phyloP scores from a whole-genome alignment of 2,113 vertebrate genomes.

The Oreochromis aureus region DNA sequence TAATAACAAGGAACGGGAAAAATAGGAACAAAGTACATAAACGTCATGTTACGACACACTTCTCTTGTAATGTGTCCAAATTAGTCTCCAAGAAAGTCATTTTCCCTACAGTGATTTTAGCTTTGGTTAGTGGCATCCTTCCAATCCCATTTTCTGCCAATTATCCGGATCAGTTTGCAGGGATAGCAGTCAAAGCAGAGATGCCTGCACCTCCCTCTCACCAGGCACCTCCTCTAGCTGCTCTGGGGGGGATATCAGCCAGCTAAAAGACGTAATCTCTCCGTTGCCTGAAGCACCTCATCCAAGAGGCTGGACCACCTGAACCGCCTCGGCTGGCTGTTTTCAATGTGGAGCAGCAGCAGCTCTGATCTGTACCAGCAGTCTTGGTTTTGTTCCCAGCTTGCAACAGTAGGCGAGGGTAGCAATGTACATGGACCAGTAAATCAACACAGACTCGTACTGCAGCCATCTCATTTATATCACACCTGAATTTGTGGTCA shows the following conservation, averaged over 20 bases:
- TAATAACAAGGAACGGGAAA: rapidly evolving
- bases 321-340: neutral
- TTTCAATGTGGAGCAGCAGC: neutral
- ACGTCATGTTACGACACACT: neutral
- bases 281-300: neutral
- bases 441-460: neutral
- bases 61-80: neutral
- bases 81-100: neutral
- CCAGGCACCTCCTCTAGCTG: neutral
- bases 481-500: neutral
- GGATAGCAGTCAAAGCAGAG: neutral
- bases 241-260: neutral
- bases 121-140: neutral
- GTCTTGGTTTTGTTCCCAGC: neutral
- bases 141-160: neutral
- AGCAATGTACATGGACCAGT: neutral
- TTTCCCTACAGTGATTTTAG: neutral
- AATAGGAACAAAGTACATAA: neutral
- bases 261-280: neutral
- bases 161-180: neutral
- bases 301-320: neutral
- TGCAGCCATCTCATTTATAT: neutral
- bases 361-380: neutral
- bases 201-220: neutral
- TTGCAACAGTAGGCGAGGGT: neutral